phyloP scores from a whole-genome alignment of 1,140 invertebrate species.

The Euborellia annulipes region DNA sequence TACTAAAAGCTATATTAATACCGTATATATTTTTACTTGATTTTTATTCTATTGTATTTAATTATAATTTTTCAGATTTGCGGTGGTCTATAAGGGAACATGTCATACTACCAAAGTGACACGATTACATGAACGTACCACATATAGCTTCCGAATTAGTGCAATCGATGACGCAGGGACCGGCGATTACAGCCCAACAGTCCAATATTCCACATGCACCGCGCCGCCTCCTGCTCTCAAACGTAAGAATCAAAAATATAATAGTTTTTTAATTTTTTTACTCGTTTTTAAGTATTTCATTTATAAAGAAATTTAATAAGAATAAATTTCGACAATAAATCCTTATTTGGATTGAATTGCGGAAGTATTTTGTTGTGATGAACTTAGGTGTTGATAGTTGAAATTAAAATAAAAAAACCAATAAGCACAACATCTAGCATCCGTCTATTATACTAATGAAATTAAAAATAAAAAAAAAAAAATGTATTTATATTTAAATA shows the following conservation, averaged over 20 bases:
- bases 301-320: neutral
- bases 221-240: constrained; percentile 63
- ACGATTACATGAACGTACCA: constrained; percentile 58
- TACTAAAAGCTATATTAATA: no score
- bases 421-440: no score
- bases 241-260: no score
- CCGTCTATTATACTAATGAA: no score
- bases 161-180: constrained; percentile 68
- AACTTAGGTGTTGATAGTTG: neutral
- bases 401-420: neutral
- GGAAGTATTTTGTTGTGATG: neutral
- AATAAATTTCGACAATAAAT: neutral
- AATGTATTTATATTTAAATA: no score
- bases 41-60: no score
- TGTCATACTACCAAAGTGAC: constrained; percentile 60
- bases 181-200: constrained; percentile 54
- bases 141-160: constrained; percentile 66
- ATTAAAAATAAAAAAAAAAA: no score
- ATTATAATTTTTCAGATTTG: constrained; percentile 40
- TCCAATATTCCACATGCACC: constrained; percentile 50
- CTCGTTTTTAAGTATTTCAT: neutral
- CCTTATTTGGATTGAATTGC: neutral
- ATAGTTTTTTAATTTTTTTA: no score
- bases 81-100: constrained; percentile 60
- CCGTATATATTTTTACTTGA: no score